A percentile compares a stretch with the other conserved stretches of the same genome.
These are phyloP conservation scores for Drosophila ficusphila DNA, from an alignment of 1,140 invertebrate species.

Conservation along the genomic window DNA sequence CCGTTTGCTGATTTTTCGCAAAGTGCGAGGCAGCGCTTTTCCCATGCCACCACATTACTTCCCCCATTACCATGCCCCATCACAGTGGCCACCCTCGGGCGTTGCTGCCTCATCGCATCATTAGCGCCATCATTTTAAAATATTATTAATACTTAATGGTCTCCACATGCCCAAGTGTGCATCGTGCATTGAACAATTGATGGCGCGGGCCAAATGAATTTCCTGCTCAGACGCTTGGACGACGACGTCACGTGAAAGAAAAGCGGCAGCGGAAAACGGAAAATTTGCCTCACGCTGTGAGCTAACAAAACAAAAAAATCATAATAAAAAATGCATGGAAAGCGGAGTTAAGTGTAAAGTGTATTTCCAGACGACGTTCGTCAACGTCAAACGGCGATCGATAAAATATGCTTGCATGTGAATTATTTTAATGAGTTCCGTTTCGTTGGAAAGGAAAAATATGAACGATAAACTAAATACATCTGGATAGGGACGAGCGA, in stretches of 20 bases:
- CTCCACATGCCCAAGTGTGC: conserved; percentile 48
- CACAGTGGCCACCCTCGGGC: conserved; percentile 17
- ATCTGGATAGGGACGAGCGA: conserved; percentile 50
- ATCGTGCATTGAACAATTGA: conserved; percentile 58
- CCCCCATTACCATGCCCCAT: conserved; percentile 8
- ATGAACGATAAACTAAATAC: conserved; percentile 80
- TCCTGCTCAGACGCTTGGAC: conserved; percentile 66
- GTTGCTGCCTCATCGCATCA: conserved; percentile 55
- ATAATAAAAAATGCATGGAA: conserved; percentile 37
- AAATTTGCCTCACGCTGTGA: conserved; percentile 65
- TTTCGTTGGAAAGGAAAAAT: conserved; percentile 78
- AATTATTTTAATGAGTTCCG: conserved; percentile 82
- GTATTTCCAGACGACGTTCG: conserved; percentile 67
- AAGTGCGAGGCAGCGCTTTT: conserved; percentile 13
- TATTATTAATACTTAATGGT: conserved; percentile 80
- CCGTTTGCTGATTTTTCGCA: conserved; percentile 46
- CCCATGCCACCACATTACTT: neutral
- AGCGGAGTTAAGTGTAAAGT: conserved; percentile 27
- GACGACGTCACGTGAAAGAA: conserved; percentile 42
- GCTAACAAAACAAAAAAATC: conserved; percentile 59
- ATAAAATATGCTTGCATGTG: conserved; percentile 80
- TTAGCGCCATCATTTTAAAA: conserved; percentile 78
- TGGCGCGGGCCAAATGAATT: conserved; percentile 76
- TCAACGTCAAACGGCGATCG: conserved; percentile 77
- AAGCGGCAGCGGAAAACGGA: conserved; percentile 68